phyloP scores from a whole-genome alignment of 2,113 vertebrate genomes.

The Cavia aperea region DNA sequence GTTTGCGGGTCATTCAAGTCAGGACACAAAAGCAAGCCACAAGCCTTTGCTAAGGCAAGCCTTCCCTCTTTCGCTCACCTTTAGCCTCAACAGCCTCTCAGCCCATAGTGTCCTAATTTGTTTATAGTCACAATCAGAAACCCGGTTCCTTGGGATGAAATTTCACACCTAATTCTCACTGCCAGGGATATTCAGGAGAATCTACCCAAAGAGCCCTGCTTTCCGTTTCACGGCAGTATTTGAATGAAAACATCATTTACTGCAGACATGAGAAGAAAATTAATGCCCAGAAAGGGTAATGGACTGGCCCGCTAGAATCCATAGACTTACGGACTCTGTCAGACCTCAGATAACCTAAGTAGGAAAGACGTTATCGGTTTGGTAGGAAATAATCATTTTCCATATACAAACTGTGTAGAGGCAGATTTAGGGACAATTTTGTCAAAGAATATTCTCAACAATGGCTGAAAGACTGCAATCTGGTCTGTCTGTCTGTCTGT shows the following conservation, averaged over 20 bases:
- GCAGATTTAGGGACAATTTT: not conserved
- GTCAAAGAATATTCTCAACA: constrained; percentile 11
- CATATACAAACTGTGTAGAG: not conserved
- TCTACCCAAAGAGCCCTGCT: not conserved
- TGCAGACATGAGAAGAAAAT: constrained; percentile 20
- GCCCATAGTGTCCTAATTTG: not conserved
- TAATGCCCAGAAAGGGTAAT: not conserved
- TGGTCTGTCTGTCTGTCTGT: constrained; percentile 2
- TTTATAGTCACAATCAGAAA: not conserved
- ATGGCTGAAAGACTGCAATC: not conserved
- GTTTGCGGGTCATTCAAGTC: not conserved
- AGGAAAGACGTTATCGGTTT: not conserved
- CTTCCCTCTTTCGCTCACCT: not conserved
- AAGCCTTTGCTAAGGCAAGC: not conserved
- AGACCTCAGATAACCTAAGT: not conserved
- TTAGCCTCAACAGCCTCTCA: rapidly evolving
- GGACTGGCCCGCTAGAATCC: not conserved
- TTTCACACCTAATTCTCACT: not conserved
- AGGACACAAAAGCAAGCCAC: not conserved
- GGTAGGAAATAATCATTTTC: not conserved
- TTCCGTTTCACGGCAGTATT: not conserved
- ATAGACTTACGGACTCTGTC: not conserved
- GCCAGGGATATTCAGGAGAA: not conserved
- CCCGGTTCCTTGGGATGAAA: not conserved
- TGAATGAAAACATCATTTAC: not conserved